Evolutionary conservation across 1,140 invertebrate genomes (phyloP), one percentile per base, ranked within the genome.

Genomic region (Drosophila dunni): DNA sequence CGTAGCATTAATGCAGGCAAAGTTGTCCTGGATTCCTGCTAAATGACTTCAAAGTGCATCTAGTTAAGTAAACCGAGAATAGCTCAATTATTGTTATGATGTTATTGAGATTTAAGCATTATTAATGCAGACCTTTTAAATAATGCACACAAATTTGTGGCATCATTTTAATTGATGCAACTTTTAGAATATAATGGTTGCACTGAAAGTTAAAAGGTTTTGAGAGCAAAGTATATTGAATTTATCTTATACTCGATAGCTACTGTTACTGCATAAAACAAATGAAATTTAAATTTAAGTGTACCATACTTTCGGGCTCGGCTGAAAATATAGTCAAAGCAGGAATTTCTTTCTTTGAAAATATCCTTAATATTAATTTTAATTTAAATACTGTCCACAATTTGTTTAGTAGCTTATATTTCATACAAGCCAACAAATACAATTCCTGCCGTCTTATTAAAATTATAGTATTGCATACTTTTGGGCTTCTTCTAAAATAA

Each of bases 1-100:
- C 20, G 54, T 48, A 64, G 58, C 61, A 53, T 65, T 65, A 68
- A 71, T 70, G 81, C 68, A 36, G 48, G 9, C 40, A 20, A 51
- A 40, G 33, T 9, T 54, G 53, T 42, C 56, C 36, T 24, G 67
- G 45, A 60, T 50, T 46, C 44, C 54, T 69, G 58, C 42, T 54
- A 62, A 79, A 69, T 75, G 71, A 24, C 34, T 79, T 75, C 3
- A 7, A 20, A 13, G 29, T 53, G 48, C 11, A 29, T 29, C 24
- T 40, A 11, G 38, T 40, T 40, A 11, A 1, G 9, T 40, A 11
- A 10, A 10, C 38, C 10, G 24, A 29, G 24, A 29, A 2, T 6
- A 40, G 4, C 38, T 5, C 2, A 40, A 5, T 11, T 11, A 40
- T 11, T 11, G n/a, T 11, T 10, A 10, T 38, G 36, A 38, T 38